Evolutionary conservation across 2,888 invertebrate species (phyloP).

Genomic region (Melanargia galathea): DNA sequence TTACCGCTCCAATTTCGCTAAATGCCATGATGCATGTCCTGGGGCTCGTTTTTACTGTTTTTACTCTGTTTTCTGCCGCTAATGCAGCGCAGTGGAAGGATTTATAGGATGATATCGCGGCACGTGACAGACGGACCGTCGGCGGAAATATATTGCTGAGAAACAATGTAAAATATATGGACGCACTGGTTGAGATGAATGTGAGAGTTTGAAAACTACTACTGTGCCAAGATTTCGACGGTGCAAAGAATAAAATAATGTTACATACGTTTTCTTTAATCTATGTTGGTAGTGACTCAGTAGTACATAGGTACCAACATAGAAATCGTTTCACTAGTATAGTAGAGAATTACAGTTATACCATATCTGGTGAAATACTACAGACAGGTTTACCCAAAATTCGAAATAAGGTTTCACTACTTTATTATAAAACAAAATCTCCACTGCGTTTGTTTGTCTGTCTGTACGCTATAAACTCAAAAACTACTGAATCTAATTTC

Average conservation of each 20-base stretch:
- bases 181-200: neutral
- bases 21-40: constrained; percentile 29
- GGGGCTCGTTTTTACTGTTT: constrained; percentile 39
- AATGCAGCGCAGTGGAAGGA: constrained; percentile 45
- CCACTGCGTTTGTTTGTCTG: too few relatives aligned
- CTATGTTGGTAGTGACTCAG: too few relatives aligned
- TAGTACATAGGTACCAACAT: too few relatives aligned
- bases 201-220: neutral
- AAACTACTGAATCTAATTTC: too few relatives aligned
- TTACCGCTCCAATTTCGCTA: constrained; percentile 17
- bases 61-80: constrained; percentile 38
- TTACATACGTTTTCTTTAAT: too few relatives aligned
- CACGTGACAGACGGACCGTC: constrained; percentile 35
- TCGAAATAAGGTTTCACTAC: too few relatives aligned
- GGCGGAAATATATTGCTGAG: constrained; percentile 10
- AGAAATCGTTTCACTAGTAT: too few relatives aligned
- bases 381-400: too few relatives aligned
- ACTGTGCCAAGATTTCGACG: neutral
- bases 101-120: constrained; percentile 41
- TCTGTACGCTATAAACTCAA: too few relatives aligned
- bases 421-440: too few relatives aligned
- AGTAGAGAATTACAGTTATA: too few relatives aligned
- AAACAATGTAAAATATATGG: constrained; percentile 9
- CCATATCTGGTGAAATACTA: too few relatives aligned
- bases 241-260: neutral